A percentile compares a stretch with the other conserved stretches of the same genome.
phyloP scores from a whole-genome alignment of 2,797 vertebrate genomes.

The Notolabrus celidotus region DNA sequence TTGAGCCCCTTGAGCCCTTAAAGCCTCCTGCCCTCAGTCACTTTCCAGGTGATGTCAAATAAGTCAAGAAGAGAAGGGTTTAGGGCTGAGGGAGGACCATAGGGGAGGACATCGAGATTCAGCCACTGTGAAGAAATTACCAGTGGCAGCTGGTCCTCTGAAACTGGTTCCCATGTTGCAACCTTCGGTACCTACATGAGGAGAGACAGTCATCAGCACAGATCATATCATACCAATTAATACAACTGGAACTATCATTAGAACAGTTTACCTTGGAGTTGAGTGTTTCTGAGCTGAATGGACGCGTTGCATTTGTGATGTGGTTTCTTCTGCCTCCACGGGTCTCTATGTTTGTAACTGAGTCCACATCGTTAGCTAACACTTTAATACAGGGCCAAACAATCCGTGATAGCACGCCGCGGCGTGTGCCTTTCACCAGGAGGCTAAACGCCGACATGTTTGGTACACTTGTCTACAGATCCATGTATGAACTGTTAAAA shows the following conservation, averaged over 20 bases:
- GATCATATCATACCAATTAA: too few species aligned
- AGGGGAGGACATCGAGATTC: too few species aligned
- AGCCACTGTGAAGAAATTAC: conserved; percentile 59
- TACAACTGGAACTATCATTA: background rate
- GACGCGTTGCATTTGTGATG: background rate
- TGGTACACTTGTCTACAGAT: background rate
- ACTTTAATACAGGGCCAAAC: background rate
- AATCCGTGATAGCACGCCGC: background rate
- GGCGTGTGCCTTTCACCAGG: background rate
- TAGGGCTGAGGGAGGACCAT: too few species aligned
- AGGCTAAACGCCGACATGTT: conserved; percentile 39
- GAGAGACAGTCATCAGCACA: background rate
- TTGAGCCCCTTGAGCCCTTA: too few species aligned
- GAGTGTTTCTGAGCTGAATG: conserved; percentile 36
- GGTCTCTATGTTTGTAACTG: background rate
- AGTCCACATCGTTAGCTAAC: background rate
- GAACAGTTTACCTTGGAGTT: conserved; percentile 73
- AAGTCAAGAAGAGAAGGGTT: too few species aligned
- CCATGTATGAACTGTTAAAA: accelerated
- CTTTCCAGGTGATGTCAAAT: too few species aligned
- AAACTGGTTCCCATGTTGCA: conserved; percentile 80
- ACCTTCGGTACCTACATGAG: conserved; percentile 76
- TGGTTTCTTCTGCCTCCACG: background rate
- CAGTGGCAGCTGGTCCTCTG: conserved; percentile 75
- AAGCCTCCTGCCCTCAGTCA: too few species aligned